phyloP scores from a whole-genome alignment of 2,797 vertebrate species.

The Anguilla obscura region DNA sequence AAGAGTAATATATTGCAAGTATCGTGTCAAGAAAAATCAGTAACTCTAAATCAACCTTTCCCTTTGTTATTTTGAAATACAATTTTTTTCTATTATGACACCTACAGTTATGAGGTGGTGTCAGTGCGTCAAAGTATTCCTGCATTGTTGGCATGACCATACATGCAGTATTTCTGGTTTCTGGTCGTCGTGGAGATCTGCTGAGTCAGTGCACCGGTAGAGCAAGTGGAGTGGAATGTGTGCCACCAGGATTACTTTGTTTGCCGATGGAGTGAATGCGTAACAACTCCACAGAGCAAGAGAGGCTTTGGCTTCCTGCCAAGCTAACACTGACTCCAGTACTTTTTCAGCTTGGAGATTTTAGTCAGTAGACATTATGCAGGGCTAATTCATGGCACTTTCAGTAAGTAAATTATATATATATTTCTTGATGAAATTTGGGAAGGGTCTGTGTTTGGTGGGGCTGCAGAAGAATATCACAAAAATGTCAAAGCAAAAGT shows the following conservation, averaged over 20 bases:
- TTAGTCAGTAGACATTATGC: neutral
- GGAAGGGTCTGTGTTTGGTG: neutral
- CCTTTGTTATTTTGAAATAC: neutral
- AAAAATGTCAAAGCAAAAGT: neutral
- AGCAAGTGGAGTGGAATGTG: neutral
- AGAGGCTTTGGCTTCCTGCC: neutral
- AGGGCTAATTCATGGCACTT: neutral
- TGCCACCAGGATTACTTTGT: neutral
- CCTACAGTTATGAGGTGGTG: neutral
- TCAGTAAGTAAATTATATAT: neutral
- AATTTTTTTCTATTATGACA: neutral
- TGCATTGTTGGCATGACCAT: neutral
- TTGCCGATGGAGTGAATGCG: no score
- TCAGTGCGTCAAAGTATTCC: neutral
- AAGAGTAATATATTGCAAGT: conserved; percentile 38
- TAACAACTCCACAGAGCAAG: neutral
- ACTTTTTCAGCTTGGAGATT: neutral
- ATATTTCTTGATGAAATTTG: neutral
- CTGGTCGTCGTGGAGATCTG: neutral
- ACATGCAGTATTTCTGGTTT: conserved; percentile 12
- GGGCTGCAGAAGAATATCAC: neutral
- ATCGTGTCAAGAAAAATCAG: neutral
- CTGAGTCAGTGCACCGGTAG: neutral
- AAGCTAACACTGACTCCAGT: neutral
- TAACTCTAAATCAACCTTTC: neutral